Conservation (phyloP, 2,113 vertebrate species). For the Amblyornis subalaris region DNA sequence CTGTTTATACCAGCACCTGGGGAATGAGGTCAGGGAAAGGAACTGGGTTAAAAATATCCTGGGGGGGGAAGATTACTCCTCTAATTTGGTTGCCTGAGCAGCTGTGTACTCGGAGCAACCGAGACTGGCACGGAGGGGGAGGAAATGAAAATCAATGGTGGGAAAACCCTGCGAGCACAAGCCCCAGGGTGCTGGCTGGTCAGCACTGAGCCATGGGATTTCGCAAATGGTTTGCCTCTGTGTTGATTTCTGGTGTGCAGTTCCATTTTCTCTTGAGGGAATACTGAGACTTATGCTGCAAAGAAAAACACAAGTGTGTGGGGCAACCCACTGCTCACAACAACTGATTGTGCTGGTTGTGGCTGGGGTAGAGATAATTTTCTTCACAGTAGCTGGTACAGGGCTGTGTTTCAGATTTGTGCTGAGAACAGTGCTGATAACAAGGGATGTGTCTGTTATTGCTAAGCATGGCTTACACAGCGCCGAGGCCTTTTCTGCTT, state of each 20-base stretch:
- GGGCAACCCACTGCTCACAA: background rate
- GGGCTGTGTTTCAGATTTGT: background rate
- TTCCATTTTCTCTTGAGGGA: background rate
- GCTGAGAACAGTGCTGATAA: background rate
- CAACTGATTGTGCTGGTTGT: background rate
- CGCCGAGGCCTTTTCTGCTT: background rate
- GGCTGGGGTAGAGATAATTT: background rate
- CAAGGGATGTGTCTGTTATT: background rate
- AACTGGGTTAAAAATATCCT: background rate
- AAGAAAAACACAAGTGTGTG: background rate
- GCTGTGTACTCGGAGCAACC: background rate
- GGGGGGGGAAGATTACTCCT: background rate
- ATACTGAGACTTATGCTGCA: background rate
- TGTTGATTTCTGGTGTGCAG: background rate
- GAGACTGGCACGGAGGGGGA: background rate
- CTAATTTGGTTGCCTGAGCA: background rate
- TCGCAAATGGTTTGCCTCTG: background rate
- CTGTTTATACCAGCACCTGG: background rate
- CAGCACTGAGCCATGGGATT: background rate
- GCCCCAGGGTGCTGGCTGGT: background rate
- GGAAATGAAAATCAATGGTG: background rate
- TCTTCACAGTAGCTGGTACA: background rate
- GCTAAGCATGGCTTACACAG: background rate
- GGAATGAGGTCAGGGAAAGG: background rate
- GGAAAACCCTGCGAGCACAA: background rate